phyloP scores from a whole-genome alignment of 2,888 invertebrate species.

The Lydus trimaculatus region DNA sequence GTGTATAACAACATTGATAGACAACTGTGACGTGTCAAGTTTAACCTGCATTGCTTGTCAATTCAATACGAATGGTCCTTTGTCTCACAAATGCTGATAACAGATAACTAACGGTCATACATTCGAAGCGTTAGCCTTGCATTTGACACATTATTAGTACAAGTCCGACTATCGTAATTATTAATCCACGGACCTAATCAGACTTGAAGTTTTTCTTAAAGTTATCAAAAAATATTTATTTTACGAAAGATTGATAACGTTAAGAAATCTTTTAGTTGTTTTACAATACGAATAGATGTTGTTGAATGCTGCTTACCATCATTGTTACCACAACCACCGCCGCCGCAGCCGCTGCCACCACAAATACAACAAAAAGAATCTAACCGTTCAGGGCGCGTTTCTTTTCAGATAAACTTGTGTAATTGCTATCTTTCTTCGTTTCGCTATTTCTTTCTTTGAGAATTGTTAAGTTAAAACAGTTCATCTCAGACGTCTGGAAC shows the following conservation, averaged over 20 bases:
- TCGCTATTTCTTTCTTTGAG: background rate
- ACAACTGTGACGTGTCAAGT: constrained; percentile 53
- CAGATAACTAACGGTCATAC: constrained; percentile 53
- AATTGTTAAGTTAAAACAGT: constrained; percentile 7
- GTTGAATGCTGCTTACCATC: background rate
- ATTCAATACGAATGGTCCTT: constrained; percentile 47
- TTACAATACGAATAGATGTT: background rate
- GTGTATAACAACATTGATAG: constrained; percentile 53
- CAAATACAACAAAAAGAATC: background rate
- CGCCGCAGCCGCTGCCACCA: background rate
- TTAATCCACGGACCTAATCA: background rate
- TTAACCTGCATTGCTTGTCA: constrained; percentile 51
- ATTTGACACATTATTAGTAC: constrained; percentile 51
- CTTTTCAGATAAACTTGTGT: background rate
- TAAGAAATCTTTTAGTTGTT: background rate
- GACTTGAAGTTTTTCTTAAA: background rate
- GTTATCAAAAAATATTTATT: background rate
- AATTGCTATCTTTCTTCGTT: background rate
- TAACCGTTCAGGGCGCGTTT: background rate
- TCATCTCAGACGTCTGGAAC: constrained; percentile 3
- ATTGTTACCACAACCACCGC: background rate
- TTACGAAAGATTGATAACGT: background rate
- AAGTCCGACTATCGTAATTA: background rate
- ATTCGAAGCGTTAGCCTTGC: constrained; percentile 51
- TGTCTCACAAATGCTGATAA: constrained; percentile 45